Evolutionary conservation across 1,140 invertebrate species (phyloP), one percentile per base, ranked within the genome.

Genomic region (Drosophila pandora): DNA sequence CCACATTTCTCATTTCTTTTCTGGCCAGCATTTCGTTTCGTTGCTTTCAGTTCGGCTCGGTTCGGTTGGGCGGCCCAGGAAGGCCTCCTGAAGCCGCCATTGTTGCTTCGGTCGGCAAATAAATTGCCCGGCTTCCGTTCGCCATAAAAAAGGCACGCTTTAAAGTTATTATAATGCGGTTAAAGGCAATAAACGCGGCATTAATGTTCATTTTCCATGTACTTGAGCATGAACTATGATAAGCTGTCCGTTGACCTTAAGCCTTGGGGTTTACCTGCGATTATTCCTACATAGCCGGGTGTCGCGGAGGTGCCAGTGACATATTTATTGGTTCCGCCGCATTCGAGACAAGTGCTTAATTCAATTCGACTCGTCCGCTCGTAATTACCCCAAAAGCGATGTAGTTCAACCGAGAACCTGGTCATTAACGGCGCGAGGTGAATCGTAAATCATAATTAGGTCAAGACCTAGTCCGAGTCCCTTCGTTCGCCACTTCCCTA

Each of bases 131-230:
- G 75, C 79, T 88, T 88, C 71, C 71, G 67, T 54, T 70, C 41
- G 78, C 82, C 75, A 79, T 87, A 64, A 87, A 87, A 87, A 72
- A 57, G 62, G 69, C 53, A 63, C 58, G 78, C 67, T 88, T 85
- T 90, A 90, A 90, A 79, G 78, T 89, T 79, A 82, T 90, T 87
- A 88, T 89, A 90, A 82, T 90, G 78, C 68, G 83, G 78, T 90
- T 85, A 85, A 85, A 64, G 81, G 80, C 77, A 85, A 90, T 90
- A 79, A 90, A 90, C 76, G 79, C 61, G 58, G 65, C 69, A 88
- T 90, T 90, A 88, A 85, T 90, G 83, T 74, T 45, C 67, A 52
- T 74, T 64, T 67, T 25, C 53, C 70, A 72, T 82, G 63, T 79
- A 73, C 83, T 79, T 49, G 59, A 64, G 60, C 49, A 69, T 82